Evolutionary conservation across 2,797 vertebrate genomes (phyloP), one percentile per base, ranked within the genome.

Genomic region (Channa striata): DNA sequence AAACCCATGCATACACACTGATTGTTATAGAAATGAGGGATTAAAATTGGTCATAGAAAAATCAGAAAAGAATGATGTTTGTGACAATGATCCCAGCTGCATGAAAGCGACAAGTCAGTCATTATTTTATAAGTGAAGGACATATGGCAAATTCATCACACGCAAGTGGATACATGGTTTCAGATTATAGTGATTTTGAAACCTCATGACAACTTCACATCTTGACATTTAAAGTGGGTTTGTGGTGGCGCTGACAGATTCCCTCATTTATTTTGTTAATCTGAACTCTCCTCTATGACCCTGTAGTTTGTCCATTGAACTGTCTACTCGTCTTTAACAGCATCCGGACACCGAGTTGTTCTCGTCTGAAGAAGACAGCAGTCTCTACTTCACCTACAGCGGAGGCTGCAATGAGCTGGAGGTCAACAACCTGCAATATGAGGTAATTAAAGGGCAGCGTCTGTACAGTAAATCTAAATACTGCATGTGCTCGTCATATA

Each of bases 351-450:
- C 16, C 56, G 87, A 89, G 60, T 74, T 98, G 75, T 99, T 99
- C 94, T 94, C 94, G 0, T 91, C 94, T 68, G 96, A 96, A 39
- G 95, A 95, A 49, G 98, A 98, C 89, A 98, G 93, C 90, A 96
- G 97, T 43, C 93, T 99, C 21, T 99, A 99, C 91, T 99, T 99
- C 91, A 97, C 97, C 76, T 98, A 99, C 92, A 94, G 93, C 0
- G 97, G 98, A 46, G 93, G 91, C 52, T 83, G 94, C 83, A 98
- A 98, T 6, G 78, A 96, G 74, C 92, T 99, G 42, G 96, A 97
- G 80, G 96, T 99, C 84, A 96, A 87, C 78, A 90, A 95, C 86
- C 95, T 99, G 85, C 95, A 89, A 85, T 99, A 97, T 67, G 93
- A 98, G 97, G 98, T 98, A 93, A 81, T 58, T 23, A 6, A 19